A percentile compares a stretch with the other conserved stretches of the same genome.
These are phyloP conservation scores for Paramormyrops kingsleyae DNA, from an alignment of 2,113 vertebrate species.

Conservation along the genomic window DNA sequence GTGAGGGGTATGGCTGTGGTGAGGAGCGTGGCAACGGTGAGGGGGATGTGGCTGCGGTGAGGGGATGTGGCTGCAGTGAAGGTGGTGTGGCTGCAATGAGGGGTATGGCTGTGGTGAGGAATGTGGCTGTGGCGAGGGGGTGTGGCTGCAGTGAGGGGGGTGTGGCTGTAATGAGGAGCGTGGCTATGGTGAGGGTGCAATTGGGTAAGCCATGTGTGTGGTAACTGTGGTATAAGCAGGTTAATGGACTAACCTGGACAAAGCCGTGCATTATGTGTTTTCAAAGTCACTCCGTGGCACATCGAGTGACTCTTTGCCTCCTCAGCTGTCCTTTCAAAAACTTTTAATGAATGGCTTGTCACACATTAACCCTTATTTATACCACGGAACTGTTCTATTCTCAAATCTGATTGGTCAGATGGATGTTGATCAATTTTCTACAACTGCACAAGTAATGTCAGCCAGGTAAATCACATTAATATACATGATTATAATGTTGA, in stretches of 20 bases:
- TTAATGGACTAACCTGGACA: background rate
- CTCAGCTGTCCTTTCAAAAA: background rate
- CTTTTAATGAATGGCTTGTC: background rate
- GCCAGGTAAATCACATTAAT: background rate
- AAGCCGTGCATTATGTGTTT: background rate
- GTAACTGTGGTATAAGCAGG: background rate
- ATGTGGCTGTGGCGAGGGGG: too few relatives aligned
- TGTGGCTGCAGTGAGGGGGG: background rate
- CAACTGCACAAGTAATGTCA: background rate
- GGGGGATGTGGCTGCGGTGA: too few relatives aligned
- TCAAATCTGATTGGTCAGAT: background rate
- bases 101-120: background rate
- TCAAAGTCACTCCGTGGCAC: background rate
- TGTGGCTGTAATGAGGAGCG: too few relatives aligned
- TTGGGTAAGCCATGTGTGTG: background rate
- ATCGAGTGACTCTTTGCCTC: background rate
- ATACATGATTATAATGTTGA: background rate
- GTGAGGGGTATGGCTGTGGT: too few relatives aligned
- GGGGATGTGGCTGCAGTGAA: too few relatives aligned
- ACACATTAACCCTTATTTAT: background rate
- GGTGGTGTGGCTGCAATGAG: too few relatives aligned
- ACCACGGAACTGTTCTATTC: background rate
- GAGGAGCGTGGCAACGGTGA: too few relatives aligned
- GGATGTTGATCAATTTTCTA: background rate
- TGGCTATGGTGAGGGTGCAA: background rate